Evolutionary conservation across 2,113 vertebrate genomes (phyloP), one percentile per base, ranked within the genome.

Genomic region (Tylochromis polylepis): DNA sequence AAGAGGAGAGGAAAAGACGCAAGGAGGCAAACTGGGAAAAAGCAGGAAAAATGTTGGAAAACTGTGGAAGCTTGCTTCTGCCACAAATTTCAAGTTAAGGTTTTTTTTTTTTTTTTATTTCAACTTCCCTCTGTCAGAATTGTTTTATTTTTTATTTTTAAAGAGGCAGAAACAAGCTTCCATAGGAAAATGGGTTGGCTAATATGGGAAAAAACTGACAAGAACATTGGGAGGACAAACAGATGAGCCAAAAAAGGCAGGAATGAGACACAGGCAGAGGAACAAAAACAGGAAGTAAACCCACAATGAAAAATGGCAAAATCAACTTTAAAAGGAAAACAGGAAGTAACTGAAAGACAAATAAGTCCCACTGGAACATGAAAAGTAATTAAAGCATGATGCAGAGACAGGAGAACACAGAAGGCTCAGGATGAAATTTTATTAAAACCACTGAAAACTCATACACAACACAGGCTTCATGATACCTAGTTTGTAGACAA

Each of bases 51-150:
- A n/a, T 65, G 6, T 65, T 65, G 60, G 20, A 65, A 67, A 67
- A 67, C 2, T 65, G 38, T 22, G 20, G 20, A 38, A 22, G 11
- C 60, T 2, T 65, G 34, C n/a, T 34, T 65, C 0, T 11, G 0
- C 18, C 18, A 65, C 60, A 65, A 65, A 38, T 65, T 65, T 65
- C 60, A 65, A 38, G 60, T 65, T 38, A 0, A 0, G 0, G 5
- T 65, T 65, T 65, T 31, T 62, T 8, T 0, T 2, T 8, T 8
- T 62, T 65, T 36, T 65, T n/a, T 6, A 38, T 65, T 65, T 65
- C 38, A 65, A 65, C 60, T 65, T 38, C 18, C 18, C 0, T 20
- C 6, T 5, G 20, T 65, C 20, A 65, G 6, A 65, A 65, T 8
- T 65, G 0, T 65, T 65, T 0, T 22, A 14, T 65, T 65, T 65